Base-by-base conservation (phyloP, 2,888 invertebrate species). In the Digitonthophagus gazella region DNA sequence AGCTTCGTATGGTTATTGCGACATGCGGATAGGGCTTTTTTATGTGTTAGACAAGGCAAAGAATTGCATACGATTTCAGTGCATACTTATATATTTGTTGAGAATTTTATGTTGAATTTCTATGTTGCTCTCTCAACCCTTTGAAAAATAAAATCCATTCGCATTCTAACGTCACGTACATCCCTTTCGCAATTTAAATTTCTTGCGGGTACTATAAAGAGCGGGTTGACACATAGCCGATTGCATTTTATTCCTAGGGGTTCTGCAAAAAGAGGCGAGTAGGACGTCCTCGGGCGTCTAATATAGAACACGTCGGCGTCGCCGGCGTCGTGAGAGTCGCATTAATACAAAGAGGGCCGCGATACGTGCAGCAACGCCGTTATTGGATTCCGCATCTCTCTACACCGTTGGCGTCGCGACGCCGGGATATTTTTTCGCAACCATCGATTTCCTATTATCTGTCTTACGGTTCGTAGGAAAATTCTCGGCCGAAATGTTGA, bases 291-390 rank as follows among this genome's bases (percentile, higher is more conserved):
- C 74, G 73, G 74, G 73, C 72, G 76, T 76, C 76, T 76, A 76
- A 77, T 77, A 77, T 76, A 75, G 75, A 75, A 75, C 76, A 75
- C 76, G 75, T 74, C 73, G 75, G 75, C 28, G 28, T 44, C 28
- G 28, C 28, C 28, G 28, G 74, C 75, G 75, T 76, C 76, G 74
- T 75, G 74, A 75, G 76, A 75, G 76, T 76, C 76, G 76, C 76
- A 77, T 77, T 77, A 77, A 77, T 77, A 61, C 20, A 77, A 77
- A 75, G 76, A 74, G 75, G 73, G 71, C 71, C 72, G 75, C 73
- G 77, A 76, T 76, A 77, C 77, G 76, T 77, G 76, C 75, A 74
- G 73, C 75, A 74, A 73, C 61, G 61, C 61, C 74, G 75, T 76
- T 76, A 77, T 77, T 77, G 76, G 75, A 77, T 77, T 77, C 76